Base-by-base conservation (phyloP, 2,888 invertebrate species). In the Nemotelus pantherinus region DNA sequence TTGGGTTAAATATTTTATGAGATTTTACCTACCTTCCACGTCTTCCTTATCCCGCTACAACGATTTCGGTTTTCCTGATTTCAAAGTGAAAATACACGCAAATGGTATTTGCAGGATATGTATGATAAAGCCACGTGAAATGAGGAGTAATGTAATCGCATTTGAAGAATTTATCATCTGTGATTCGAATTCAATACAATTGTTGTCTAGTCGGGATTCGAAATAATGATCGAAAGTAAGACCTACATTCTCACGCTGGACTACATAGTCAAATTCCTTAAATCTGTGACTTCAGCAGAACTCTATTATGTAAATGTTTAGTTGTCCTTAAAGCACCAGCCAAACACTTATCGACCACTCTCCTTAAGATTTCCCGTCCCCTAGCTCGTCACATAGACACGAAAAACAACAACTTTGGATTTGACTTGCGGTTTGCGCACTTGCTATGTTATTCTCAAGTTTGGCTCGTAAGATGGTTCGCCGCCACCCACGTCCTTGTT, bases 1-100 rank as follows among this genome's bases (percentile, higher is more conserved):
- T 68, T 71, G 75, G 77, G 76, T 77, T 79, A 75, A 79, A 79
- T 79, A 74, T 79, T 79, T 79, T 77, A 79, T 77, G 79, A 79
- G 77, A 79, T 79, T 79, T 79, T 74, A 74, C 48, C 63, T 60
- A 43, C 60, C 48, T 63, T 60, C 41, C 74, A 58, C 58, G 72
- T 71, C 65, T 77, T 57, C 65, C 65, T 57, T 76, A 63, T 64
- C 64, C 67, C 72, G 53, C 39, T 50, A 71, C 72, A 67, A 65
- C 76, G 65, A 76, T 78, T 65, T 78, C 67, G 72, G 65, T 64
- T 76, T 78, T 76, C 48, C 76, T 78, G 77, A 78, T 78, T 78
- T 78, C 72, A 76, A 58, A 77, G 45, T 60, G 39, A 63, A 48
- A 72, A 58, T n/a, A 58, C 47, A 48, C 50, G 47, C 48, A 41